These are phyloP conservation scores for Megathymus violae DNA, from an alignment of 1,140 invertebrate species.

Conservation along the genomic window DNA sequence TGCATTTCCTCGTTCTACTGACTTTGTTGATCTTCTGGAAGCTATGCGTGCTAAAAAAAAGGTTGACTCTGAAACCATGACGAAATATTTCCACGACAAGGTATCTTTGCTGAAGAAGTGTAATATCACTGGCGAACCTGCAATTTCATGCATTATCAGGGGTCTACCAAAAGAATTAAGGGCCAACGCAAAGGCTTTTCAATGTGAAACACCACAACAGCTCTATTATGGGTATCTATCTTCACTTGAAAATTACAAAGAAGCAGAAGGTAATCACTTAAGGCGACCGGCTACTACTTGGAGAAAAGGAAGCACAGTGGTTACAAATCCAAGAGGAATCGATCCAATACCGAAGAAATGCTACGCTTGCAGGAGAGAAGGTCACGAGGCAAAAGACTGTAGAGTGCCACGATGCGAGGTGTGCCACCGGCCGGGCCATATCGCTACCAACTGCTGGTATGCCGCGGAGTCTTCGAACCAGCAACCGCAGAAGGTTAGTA, in stretches of 20 bases:
- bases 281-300: background rate
- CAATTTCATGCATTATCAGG: slow-evolving; percentile 40
- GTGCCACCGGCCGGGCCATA: too few relatives aligned
- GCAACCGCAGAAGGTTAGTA: background rate
- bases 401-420: too few relatives aligned
- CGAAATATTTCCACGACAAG: slow-evolving; percentile 47
- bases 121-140: slow-evolving; percentile 35
- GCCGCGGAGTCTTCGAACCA: background rate
- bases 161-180: slow-evolving; percentile 42
- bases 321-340: too few relatives aligned
- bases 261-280: background rate
- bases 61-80: slow-evolving; percentile 40
- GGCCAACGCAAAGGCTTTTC: slow-evolving; percentile 40
- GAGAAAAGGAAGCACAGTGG: background rate
- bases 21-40: slow-evolving; percentile 38
- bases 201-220: slow-evolving; percentile 9
- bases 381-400: too few relatives aligned
- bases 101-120: slow-evolving; percentile 46
- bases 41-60: slow-evolving; percentile 43
- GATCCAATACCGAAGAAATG: too few relatives aligned
- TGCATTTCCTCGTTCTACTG: slow-evolving; percentile 41
- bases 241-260: slow-evolving; percentile 23
- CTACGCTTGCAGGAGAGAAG: too few relatives aligned
- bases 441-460: too few relatives aligned
- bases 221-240: slow-evolving; percentile 24